Conservation (phyloP, 2,113 vertebrate species). For the Lethenteron camtschaticum region DNA sequence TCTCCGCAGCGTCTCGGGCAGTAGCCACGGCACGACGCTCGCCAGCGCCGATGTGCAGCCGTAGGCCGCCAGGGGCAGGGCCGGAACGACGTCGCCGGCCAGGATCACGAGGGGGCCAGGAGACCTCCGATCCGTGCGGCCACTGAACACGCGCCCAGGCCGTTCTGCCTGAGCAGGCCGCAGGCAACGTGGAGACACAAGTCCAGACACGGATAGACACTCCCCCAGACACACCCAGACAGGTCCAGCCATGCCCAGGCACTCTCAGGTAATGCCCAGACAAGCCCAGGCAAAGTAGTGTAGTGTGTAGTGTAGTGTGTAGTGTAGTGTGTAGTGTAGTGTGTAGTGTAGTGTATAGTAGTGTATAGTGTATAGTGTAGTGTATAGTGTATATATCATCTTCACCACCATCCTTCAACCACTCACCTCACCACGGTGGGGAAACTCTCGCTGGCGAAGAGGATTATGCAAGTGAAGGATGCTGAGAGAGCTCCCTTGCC, state of each 20-base stretch:
- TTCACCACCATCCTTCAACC: background rate
- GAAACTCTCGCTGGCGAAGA: background rate
- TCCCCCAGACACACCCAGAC: too few species aligned
- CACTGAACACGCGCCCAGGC: slow-evolving; percentile 34
- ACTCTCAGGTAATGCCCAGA: too few species aligned
- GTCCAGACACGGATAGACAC: too few species aligned
- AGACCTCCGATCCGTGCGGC: slow-evolving; percentile 35
- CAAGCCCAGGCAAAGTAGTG: too few species aligned
- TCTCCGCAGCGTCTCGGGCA: slow-evolving; percentile 30
- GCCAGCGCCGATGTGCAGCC: slow-evolving; percentile 27
- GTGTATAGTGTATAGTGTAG: too few species aligned
- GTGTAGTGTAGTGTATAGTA: too few species aligned
- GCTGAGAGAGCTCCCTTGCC: background rate
- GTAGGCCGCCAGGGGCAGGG: slow-evolving; percentile 26
- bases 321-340: too few species aligned
- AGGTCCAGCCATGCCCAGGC: too few species aligned
- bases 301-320: too few species aligned
- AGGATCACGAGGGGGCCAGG: slow-evolving; percentile 32
- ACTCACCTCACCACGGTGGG: background rate
- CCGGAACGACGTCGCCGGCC: slow-evolving; percentile 17
- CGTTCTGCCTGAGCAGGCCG: slow-evolving; percentile 30
- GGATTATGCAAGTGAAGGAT: background rate
- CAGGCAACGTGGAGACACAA: too few species aligned
- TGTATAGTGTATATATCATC: too few species aligned
- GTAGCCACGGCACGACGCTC: slow-evolving; percentile 23